Base-by-base conservation (phyloP, 2,113 vertebrate genomes). In the Oriolus oriolus region DNA sequence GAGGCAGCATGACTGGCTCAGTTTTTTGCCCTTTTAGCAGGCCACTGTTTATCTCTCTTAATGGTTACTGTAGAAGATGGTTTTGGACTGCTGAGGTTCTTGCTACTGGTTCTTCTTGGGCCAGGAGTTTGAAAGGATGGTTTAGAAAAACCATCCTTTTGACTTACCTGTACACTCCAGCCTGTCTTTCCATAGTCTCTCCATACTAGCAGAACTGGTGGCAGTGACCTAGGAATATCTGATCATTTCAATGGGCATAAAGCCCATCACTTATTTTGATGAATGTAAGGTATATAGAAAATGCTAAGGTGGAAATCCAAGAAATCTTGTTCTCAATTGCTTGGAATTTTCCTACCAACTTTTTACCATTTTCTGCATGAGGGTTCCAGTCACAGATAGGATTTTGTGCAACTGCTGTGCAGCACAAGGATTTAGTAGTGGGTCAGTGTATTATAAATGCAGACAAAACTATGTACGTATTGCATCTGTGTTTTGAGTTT, bases 1-100 rank as follows among this genome's bases (percentile, higher is more conserved):
- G 42, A 47, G 57, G 41, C 45, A 41, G 27, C 2, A 0, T 16
- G 13, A 52, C 18, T 0, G 0, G 41, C 42, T 84, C 33, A n/a
- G 12, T 75, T 93, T 65, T 79, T 22, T 85, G 42, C 22, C 16
- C 21, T 84, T 81, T 54, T 44, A 13, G 53, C 13, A 35, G n/a
- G 8, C 33, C 8, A 8, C 21, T 74, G 1, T 65, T 75, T 8
- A 42, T 21, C 13, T 85, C 18, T 21, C 2, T 30, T 78, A 44
- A 13, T 5, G 11, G 28, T 52, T 64, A 13, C 59, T 69, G 24
- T 53, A 16, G 60, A 61, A 53, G 42, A 45, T 15, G 21, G 13
- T 35, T 82, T 66, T 71, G 30, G 22, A 71, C 14, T 54, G 14
- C 59, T 56, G 20, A 50, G 26, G 11, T 8, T 78, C 26, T 71